phyloP scores from a whole-genome alignment of 2,113 vertebrate genomes.

The Ranitomeya variabilis region DNA sequence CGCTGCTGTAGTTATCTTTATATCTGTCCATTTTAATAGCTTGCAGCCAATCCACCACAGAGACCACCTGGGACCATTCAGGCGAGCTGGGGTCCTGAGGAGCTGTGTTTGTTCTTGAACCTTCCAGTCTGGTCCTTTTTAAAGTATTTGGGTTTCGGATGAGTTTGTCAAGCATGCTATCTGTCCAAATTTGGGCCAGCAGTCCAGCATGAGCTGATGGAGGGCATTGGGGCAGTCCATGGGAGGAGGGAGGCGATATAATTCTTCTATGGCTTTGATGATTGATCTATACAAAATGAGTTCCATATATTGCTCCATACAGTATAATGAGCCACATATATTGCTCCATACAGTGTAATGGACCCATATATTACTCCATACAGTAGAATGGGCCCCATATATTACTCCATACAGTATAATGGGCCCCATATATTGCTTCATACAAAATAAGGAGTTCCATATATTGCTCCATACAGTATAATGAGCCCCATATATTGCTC shows the following conservation, averaged over 20 bases:
- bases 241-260: conserved; percentile 92
- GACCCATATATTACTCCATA: too few species aligned
- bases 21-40: conserved; percentile 97
- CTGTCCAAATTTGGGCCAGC: conserved; percentile 99
- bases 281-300: conserved; percentile 57
- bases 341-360: too few species aligned
- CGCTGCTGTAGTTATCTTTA: conserved; percentile 91
- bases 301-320: too few species aligned
- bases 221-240: conserved; percentile 97
- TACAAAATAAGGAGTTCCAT: too few species aligned
- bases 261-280: conserved; percentile 98
- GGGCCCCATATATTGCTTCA: too few species aligned
- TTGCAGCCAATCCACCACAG: conserved; percentile 92
- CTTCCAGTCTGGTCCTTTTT: conserved; percentile 91
- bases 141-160: conserved; percentile 96
- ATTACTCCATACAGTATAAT: too few species aligned
- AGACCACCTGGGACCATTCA: conserved; percentile 82
- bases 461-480: too few species aligned
- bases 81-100: conserved; percentile 90
- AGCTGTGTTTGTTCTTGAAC: conserved; percentile 85
- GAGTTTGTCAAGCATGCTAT: conserved; percentile 99
- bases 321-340: too few species aligned
- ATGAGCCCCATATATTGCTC: too few species aligned
- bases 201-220: conserved; percentile 98
- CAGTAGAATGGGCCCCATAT: too few species aligned